Percentiles rank a stretch among this genome's conserved stretches.
Conservation (phyloP, 2,797 vertebrate genomes). For the Vireo griseus region DNA sequence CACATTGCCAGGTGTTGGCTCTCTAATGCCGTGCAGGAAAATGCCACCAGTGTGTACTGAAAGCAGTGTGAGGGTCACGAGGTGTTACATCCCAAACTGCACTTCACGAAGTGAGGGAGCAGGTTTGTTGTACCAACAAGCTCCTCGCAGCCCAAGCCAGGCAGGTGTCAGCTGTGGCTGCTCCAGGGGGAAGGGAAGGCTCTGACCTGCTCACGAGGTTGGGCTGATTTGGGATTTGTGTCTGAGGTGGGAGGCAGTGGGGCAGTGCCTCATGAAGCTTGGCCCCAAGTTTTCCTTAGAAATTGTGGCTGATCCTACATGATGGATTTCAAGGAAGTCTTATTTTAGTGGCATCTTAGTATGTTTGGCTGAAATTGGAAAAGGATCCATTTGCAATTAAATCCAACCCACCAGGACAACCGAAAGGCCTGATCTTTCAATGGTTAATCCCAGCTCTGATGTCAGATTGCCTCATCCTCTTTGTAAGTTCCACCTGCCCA, state of each 20-base stretch:
- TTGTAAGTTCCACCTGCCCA: background rate
- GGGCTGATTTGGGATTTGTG: background rate
- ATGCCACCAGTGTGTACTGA: background rate
- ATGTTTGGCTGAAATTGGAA: background rate
- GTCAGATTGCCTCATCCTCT: background rate
- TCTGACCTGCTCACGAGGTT: background rate
- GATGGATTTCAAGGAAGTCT: background rate
- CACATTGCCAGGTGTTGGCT: fast-evolving
- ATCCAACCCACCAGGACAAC: background rate
- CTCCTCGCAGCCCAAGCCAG: background rate
- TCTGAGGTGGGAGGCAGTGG: background rate
- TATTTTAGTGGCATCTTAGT: background rate
- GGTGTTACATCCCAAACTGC: background rate
- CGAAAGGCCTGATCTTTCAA: background rate
- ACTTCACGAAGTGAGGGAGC: background rate
- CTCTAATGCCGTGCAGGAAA: background rate
- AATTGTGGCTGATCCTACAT: fast-evolving
- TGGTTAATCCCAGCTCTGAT: background rate
- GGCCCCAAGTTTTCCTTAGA: background rate
- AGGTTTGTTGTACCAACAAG: conserved; percentile 9
- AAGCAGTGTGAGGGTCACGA: background rate
- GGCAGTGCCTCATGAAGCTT: background rate
- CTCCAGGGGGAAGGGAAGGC: background rate
- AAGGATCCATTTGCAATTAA: background rate
- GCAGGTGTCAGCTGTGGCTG: background rate